A percentile compares a stretch with the other conserved stretches of the same genome.
These are phyloP conservation scores for Ladona fulva DNA, from an alignment of 1,140 invertebrate genomes.

Conservation along the genomic window DNA sequence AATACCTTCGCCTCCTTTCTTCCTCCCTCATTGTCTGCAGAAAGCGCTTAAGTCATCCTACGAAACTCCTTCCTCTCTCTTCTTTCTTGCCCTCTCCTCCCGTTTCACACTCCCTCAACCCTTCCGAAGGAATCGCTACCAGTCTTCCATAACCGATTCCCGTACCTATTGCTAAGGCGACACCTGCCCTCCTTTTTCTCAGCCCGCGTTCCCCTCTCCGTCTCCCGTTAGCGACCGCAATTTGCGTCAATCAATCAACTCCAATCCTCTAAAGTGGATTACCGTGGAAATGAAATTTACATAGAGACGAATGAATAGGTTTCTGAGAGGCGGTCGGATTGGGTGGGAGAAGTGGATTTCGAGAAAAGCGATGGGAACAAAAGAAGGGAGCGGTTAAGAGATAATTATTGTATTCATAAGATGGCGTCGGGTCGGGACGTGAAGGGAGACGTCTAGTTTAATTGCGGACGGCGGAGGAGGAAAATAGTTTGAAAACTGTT, in stretches of 20 bases:
- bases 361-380: background rate
- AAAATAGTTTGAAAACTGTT: background rate
- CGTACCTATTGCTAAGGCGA: no score
- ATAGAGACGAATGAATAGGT: background rate
- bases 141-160: no score
- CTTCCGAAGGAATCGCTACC: background rate
- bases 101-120: background rate
- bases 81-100: background rate
- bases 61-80: background rate
- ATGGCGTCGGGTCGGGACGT: background rate
- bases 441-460: background rate
- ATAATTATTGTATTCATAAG: no score
- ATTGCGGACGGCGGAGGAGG: background rate
- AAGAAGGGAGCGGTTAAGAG: no score
- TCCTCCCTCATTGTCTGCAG: no score
- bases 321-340: background rate
- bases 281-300: background rate
- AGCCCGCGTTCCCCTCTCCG: no score
- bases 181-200: no score
- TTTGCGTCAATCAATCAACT: conserved; percentile 1
- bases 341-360: background rate
- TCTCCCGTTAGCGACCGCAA: no score
- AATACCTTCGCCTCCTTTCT: no score
- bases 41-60: no score
- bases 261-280: background rate